Percentiles rank a stretch among this genome's conserved stretches.
Evolutionary conservation across 53 echinoderm and acorn worm genomes (phyloP).

Genomic region (Apostichopus leukothele): DNA sequence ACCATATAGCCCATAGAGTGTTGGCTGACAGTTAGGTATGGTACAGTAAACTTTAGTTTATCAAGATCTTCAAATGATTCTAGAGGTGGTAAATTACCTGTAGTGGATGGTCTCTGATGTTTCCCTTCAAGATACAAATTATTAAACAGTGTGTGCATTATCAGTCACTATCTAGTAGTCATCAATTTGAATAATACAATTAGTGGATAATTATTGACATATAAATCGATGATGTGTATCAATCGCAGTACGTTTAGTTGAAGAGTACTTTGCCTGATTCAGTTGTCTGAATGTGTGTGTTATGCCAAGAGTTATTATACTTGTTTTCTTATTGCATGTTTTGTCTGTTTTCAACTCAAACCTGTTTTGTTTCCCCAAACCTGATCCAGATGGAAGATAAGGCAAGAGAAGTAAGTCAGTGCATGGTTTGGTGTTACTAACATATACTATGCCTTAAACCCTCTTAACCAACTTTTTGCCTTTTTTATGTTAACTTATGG

Average conservation of each 20-base stretch:
- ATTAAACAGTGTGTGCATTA: no score
- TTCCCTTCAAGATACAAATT: no score
- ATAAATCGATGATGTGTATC: not conserved
- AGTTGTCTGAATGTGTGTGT: not conserved
- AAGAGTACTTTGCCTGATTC: not conserved
- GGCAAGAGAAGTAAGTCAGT: conserved; percentile 67
- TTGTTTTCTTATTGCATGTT: not conserved
- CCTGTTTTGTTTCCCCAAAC: conserved; percentile 25
- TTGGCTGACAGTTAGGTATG: no score
- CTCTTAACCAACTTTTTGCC: not conserved
- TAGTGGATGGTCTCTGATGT: no score
- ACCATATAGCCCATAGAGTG: no score
- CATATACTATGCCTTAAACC: not conserved
- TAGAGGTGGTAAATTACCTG: no score
- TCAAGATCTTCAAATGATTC: no score
- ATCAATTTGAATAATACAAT: no score
- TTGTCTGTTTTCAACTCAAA: conserved; percentile 1
- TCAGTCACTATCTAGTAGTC: no score
- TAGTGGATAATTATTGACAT: no score
- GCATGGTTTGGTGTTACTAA: not conserved
- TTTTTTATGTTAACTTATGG: no score
- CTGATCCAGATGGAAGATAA: conserved; percentile 66
- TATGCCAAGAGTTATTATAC: not conserved
- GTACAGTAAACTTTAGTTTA: no score
- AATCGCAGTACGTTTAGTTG: not conserved